phyloP scores from a whole-genome alignment of 2,113 vertebrate genomes.

The Anhinga anhinga region DNA sequence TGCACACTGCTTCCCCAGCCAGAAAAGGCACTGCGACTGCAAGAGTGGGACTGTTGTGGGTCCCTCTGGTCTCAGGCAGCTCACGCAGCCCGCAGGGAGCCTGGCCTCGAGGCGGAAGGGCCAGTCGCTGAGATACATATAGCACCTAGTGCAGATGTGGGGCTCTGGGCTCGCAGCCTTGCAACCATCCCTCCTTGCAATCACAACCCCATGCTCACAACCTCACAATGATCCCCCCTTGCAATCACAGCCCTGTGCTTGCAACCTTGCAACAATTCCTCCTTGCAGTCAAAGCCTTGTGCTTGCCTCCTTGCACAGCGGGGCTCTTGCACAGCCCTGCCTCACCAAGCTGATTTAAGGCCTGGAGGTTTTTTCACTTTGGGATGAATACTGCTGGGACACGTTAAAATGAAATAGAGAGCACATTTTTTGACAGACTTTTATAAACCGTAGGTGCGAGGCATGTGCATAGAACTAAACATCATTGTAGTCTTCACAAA shows the following conservation, averaged over 20 bases:
- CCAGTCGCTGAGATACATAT: neutral
- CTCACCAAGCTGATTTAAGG: neutral
- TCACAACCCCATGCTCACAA: neutral
- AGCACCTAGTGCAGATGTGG: too few species aligned
- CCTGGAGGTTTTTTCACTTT: neutral
- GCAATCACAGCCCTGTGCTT: neutral
- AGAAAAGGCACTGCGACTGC: neutral
- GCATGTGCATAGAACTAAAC: neutral
- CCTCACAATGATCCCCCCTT: neutral
- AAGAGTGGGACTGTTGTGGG: neutral
- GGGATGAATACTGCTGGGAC: neutral
- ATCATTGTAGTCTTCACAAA: neutral
- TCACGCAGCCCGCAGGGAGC: neutral
- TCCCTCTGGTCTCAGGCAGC: rapidly evolving
- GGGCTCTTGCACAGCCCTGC: neutral
- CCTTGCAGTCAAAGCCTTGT: neutral
- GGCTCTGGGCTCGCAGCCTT: neutral
- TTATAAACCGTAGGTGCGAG: neutral
- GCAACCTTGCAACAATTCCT: rapidly evolving
- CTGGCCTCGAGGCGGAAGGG: rapidly evolving
- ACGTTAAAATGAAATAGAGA: neutral
- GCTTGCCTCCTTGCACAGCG: neutral
- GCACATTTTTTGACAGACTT: neutral
- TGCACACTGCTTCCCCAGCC: neutral
- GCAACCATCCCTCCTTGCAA: neutral